Conservation (phyloP, 2,888 invertebrate species). For the Oeneis ivallda region DNA sequence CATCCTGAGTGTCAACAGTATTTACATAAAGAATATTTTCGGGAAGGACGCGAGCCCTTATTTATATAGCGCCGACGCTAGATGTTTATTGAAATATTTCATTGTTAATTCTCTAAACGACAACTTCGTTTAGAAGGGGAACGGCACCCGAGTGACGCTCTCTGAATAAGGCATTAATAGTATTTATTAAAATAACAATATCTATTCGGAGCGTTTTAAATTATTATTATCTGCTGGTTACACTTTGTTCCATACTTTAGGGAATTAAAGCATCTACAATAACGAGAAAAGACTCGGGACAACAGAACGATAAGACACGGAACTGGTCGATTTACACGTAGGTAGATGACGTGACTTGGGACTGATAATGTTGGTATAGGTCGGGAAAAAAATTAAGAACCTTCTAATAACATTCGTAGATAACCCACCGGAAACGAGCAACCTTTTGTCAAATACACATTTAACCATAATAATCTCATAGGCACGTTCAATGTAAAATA, state of each 20-base stretch:
- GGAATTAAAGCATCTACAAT: slow-evolving; percentile 27
- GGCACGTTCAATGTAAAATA: slow-evolving; percentile 7
- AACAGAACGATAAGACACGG: slow-evolving; percentile 59
- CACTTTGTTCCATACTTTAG: slow-evolving; percentile 47
- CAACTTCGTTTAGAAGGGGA: slow-evolving; percentile 62
- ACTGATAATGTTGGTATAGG: slow-evolving; percentile 70
- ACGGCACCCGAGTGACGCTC: slow-evolving; percentile 58
- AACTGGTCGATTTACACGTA: slow-evolving; percentile 67
- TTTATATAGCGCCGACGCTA: slow-evolving; percentile 70
- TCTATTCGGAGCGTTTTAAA: slow-evolving; percentile 54
- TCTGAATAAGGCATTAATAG: slow-evolving; percentile 68
- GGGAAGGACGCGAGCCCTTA: slow-evolving; percentile 68
- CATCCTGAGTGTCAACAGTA: slow-evolving; percentile 69
- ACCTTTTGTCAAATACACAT: slow-evolving; percentile 28
- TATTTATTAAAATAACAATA: slow-evolving; percentile 78
- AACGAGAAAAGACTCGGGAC: slow-evolving; percentile 38
- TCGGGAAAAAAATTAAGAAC: slow-evolving; percentile 59
- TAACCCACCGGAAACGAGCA: slow-evolving; percentile 47
- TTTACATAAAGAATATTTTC: slow-evolving; percentile 78
- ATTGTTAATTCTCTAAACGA: slow-evolving; percentile 76
- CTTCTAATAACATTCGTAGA: slow-evolving; percentile 59
- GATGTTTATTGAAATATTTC: slow-evolving; percentile 78
- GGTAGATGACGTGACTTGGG: slow-evolving; percentile 49
- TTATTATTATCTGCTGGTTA: slow-evolving; percentile 44
- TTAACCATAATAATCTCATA: slow-evolving; percentile 19